phyloP scores from a whole-genome alignment of 2,797 vertebrate species.

The Gymnodraco acuticeps region DNA sequence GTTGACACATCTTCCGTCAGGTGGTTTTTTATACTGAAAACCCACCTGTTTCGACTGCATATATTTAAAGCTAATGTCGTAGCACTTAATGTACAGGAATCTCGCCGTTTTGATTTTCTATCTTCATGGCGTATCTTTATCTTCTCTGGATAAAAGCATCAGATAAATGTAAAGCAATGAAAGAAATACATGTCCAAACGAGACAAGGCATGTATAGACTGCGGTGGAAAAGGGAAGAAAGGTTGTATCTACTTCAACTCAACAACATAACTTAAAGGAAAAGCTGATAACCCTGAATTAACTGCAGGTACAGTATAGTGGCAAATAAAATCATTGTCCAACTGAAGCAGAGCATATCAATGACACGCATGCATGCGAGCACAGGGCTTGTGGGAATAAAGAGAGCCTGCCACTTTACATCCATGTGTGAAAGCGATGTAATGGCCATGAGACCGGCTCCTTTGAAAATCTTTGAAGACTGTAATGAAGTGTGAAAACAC shows the following conservation, averaged over 20 bases:
- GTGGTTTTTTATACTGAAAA: no score
- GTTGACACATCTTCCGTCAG: no score
- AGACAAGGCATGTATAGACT: no score
- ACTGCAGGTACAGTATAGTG: not conserved
- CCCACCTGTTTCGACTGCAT: no score
- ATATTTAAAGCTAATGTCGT: no score
- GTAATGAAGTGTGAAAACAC: not conserved
- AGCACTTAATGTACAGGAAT: no score
- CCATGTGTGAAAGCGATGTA: not conserved
- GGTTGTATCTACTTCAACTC: not conserved
- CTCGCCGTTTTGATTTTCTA: no score
- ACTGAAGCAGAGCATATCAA: not conserved
- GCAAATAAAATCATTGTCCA: not conserved
- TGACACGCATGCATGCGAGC: not conserved
- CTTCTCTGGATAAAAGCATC: no score
- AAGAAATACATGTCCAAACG: no score
- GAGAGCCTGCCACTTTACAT: not conserved
- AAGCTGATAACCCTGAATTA: no score
- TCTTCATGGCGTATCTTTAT: no score
- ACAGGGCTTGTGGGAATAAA: not conserved
- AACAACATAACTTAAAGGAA: not conserved
- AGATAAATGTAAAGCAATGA: no score
- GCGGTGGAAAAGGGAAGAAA: not conserved
- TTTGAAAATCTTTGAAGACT: not conserved
- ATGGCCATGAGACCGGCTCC: not conserved